Percentiles rank a stretch among this genome's conserved stretches.
Evolutionary conservation across 2,888 invertebrate species (phyloP).

Genomic region (Cheilosia impressa): DNA sequence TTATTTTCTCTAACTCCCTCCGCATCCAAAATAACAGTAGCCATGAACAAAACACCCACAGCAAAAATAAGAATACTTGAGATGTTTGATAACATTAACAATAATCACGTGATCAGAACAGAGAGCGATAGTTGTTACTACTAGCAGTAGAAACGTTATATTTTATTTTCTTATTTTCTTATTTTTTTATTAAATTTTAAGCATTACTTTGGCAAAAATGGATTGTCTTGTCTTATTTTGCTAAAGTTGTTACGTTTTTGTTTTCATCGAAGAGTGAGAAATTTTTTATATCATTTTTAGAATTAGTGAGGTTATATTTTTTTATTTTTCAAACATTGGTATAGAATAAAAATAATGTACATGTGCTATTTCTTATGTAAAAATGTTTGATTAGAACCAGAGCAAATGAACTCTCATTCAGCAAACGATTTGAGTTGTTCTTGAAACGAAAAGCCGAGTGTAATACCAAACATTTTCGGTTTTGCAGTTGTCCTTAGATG

Average conservation of each 20-base stretch:
- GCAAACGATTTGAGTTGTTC: too few species aligned
- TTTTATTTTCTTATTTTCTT: neutral
- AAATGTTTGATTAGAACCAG: too few species aligned
- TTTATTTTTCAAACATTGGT: too few species aligned
- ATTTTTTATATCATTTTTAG: neutral
- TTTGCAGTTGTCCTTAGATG: too few species aligned
- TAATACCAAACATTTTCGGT: too few species aligned
- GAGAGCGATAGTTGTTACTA: constrained; percentile 50
- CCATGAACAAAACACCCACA: constrained; percentile 43
- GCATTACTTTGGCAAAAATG: neutral
- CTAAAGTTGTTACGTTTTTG: neutral
- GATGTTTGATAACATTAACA: constrained; percentile 62
- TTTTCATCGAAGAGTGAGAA: constrained; percentile 3
- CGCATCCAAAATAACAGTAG: constrained; percentile 53
- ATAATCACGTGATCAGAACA: constrained; percentile 56
- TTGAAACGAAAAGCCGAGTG: too few species aligned
- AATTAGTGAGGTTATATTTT: too few species aligned
- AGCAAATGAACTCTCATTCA: too few species aligned
- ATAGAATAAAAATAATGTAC: too few species aligned
- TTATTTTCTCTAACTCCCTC: constrained; percentile 51
- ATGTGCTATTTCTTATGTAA: too few species aligned
- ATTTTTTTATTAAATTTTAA: neutral
- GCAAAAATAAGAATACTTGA: constrained; percentile 65
- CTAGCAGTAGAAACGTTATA: constrained; percentile 1
- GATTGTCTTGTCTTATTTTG: neutral